Conservation (phyloP, 2,888 invertebrate species). For the Drosophila fungiperda region DNA sequence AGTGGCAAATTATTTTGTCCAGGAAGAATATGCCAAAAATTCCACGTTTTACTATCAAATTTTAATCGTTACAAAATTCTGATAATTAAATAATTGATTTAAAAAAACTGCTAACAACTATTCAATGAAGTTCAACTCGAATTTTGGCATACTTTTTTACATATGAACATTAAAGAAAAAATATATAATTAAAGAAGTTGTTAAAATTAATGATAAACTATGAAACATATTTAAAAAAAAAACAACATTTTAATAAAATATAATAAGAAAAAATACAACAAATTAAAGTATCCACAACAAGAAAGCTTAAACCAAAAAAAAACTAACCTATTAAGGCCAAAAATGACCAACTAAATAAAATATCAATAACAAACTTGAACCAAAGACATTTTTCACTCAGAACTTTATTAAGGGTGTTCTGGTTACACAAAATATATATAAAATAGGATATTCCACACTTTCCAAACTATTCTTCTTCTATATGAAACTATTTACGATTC, state of each 20-base stretch:
- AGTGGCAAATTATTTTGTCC: neutral
- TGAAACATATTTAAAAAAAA: neutral
- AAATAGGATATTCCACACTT: neutral
- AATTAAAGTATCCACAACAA: too few relatives aligned
- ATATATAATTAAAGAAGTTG: neutral
- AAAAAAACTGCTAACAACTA: neutral
- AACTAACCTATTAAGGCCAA: neutral
- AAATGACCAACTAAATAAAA: neutral
- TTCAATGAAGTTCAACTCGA: neutral
- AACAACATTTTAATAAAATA: too few relatives aligned
- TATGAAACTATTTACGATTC: conserved; percentile 11
- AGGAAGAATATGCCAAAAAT: neutral
- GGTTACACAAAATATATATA: neutral
- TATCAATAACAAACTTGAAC: neutral
- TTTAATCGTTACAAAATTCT: neutral
- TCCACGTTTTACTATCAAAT: neutral
- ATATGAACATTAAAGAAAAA: neutral
- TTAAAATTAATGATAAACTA: neutral
- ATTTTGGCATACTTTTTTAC: neutral
- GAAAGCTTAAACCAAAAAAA: neutral
- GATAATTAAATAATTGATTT: neutral
- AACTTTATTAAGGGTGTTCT: neutral
- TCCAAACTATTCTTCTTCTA: neutral
- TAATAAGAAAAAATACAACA: too few relatives aligned
- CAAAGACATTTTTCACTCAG: neutral